Base-by-base conservation (phyloP, 2,113 vertebrate genomes). In the Caranx melampygus region DNA sequence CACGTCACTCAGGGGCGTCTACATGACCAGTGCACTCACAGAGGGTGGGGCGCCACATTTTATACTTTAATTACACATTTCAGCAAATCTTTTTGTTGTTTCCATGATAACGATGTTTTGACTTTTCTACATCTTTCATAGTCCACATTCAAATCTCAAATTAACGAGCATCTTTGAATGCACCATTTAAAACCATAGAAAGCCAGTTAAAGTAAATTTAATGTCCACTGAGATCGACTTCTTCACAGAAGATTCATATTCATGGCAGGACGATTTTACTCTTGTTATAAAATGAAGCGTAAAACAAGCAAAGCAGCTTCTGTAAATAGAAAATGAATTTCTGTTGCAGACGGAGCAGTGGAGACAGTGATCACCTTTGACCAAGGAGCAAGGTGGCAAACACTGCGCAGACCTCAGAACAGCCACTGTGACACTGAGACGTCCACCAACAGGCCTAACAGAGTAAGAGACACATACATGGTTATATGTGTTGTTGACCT, bases 311-410 rank as follows among this genome's bases (percentile, higher is more conserved):
- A 14, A 20, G 9, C 6, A 8, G 18, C 16, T 6, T 0, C 1
- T 11, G 34, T 34, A 33, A 11, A 31, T 8, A 3, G 20, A 55
- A 57, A 34, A 2, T 18, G 26, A 47, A 65, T 13, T 21, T 33
- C 5, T 49, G 71, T 63, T 86, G 33, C 82, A 98, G 97, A 97
- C 72, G 94, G 91, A 62, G 95, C 93, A 3, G 96, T 97, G 87
- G 95, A 97, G 89, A 98, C 96, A 0, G 95, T 97, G 71, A 96
- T 97, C 90, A 96, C 96, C 1, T 99, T 97, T 78, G 95, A 99
- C 90, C 96, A 96, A 72, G 97, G 97, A 55, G 97, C 96, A 26
- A 94, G 95, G 78, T 98, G 97, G 97, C 93, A 94, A 72, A 92
- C 93, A 2, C 92, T 99, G 40, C 90, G 83, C 72, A 94, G 94